Evolutionary conservation across 2,797 vertebrate genomes (phyloP), one percentile per base, ranked within the genome.

Genomic region (Acanthiza pusilla): DNA sequence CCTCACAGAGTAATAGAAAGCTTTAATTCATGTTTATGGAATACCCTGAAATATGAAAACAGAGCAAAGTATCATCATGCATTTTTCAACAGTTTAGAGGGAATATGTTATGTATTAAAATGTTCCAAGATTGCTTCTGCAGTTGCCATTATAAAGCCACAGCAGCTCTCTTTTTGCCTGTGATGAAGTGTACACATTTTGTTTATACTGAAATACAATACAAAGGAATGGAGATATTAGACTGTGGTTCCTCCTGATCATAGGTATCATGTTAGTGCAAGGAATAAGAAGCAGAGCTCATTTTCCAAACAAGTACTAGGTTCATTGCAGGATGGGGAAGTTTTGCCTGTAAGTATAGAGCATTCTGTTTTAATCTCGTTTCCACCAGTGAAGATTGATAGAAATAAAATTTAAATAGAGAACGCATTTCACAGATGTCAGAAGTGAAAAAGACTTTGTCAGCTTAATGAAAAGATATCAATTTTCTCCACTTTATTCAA

Each of bases 351-450:
- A 94, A 96, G 91, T 92, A 79, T 65, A 77, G 96, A 93, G 83
- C 76, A 83, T 96, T 97, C 91, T 26, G 78, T 97, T 97, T 97
- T 97, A 97, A 97, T 97, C 95, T 97, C 40, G 27, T 94, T 97
- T 88, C 74, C 68, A 93, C 96, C 92, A 96, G 89, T 65, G 47
- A 97, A 97, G 97, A 98, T 92, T 97, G 97, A 97, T 97, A 98
- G 96, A 98, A 98, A 98, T 98, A 97, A 97, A 98, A 98, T 98
- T 97, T 98, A 98, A 98, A 97, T 97, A 97, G 96, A 97, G 97
- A 97, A 97, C 96, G 96, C 96, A 97, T 97, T 98, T 97, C 95
- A 86, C 82, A 97, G 95, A 98, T 97, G 95, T 96, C 97, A 97
- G 95, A 95, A 95, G 91, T 96, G 96, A 97, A 97, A 98, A 98